Conservation (phyloP, 2,888 invertebrate species). For the Pyrochroa serraticornis region DNA sequence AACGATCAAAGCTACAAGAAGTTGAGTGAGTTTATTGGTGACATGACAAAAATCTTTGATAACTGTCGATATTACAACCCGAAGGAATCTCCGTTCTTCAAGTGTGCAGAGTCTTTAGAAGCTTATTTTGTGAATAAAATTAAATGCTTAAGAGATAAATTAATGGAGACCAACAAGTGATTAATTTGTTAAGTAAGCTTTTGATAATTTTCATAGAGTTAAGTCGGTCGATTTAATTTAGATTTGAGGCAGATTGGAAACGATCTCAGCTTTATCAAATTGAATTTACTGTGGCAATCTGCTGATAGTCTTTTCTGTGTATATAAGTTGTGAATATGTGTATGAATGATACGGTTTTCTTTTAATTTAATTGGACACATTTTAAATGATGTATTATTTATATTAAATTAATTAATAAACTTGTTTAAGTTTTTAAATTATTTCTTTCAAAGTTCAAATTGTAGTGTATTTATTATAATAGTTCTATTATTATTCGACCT, state of each 20-base stretch:
- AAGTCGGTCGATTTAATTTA: constrained; percentile 26
- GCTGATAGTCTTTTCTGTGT: constrained; percentile 35
- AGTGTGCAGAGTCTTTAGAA: constrained; percentile 94
- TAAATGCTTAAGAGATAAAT: constrained; percentile 83
- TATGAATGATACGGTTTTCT: constrained; percentile 27
- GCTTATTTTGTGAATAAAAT: constrained; percentile 95
- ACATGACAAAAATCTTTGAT: constrained; percentile 98
- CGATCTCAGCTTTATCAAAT: constrained; percentile 45
- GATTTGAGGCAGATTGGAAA: constrained; percentile 42
- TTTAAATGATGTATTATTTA: constrained; percentile 26
- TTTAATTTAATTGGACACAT: constrained; percentile 16
- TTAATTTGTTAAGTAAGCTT: constrained; percentile 24
- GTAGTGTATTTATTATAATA: constrained; percentile 28
- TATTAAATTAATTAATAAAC: constrained; percentile 37
- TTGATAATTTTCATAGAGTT: constrained; percentile 35
- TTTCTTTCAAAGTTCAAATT: constrained; percentile 30
- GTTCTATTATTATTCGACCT: constrained; percentile 37
- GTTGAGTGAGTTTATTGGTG: constrained; percentile 94
- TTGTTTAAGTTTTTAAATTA: constrained; percentile 31
- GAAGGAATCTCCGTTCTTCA: constrained; percentile 93
- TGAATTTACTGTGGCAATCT: constrained; percentile 32
- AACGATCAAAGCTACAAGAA: constrained; percentile 82
- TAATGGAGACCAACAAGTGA: constrained; percentile 65
- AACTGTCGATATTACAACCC: constrained; percentile 98
- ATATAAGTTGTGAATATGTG: constrained; percentile 38